Evolutionary conservation across 2,888 invertebrate species (phyloP).

Genomic region (Apoderus coryli): DNA sequence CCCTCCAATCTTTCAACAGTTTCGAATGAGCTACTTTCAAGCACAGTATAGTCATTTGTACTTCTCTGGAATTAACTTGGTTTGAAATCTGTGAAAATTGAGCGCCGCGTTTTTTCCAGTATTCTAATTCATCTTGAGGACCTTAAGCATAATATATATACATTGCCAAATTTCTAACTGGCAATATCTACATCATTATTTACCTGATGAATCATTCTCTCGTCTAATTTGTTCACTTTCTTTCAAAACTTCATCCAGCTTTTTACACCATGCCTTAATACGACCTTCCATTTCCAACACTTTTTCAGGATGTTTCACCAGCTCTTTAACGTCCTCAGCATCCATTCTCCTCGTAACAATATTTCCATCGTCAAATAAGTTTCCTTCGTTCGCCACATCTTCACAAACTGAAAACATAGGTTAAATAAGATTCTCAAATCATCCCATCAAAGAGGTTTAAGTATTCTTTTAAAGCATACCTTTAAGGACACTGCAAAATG

Average conservation of each 20-base stretch:
- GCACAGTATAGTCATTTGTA: conserved; percentile 61
- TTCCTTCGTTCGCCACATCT: conserved; percentile 65
- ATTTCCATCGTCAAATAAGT: conserved; percentile 62
- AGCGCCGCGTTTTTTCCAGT: conserved; percentile 91
- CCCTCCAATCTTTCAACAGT: conserved; percentile 66
- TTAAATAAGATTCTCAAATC: neutral
- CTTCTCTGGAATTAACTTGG: conserved; percentile 59
- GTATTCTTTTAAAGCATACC: conserved; percentile 32
- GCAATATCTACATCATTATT: conserved; percentile 4
- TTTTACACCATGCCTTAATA: conserved; percentile 66
- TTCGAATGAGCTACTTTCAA: conserved; percentile 64
- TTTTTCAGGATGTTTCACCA: conserved; percentile 51
- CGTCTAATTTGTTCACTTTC: conserved; percentile 85
- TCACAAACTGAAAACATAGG: conserved; percentile 50
- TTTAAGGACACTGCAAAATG: conserved; percentile 82
- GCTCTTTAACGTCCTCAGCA: conserved; percentile 52
- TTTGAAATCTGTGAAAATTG: conserved; percentile 79
- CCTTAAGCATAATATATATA: conserved; percentile 36
- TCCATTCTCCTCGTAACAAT: conserved; percentile 40
- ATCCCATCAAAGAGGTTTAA: conserved; percentile 62
- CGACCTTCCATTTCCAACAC: conserved; percentile 54
- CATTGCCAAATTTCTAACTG: conserved; percentile 5
- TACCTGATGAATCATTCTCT: conserved; percentile 70
- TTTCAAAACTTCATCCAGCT: conserved; percentile 67
- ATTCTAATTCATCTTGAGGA: conserved; percentile 88